Evolutionary conservation across 2,113 vertebrate genomes (phyloP), one percentile per base, ranked within the genome.

Genomic region (Pandion haliaetus): DNA sequence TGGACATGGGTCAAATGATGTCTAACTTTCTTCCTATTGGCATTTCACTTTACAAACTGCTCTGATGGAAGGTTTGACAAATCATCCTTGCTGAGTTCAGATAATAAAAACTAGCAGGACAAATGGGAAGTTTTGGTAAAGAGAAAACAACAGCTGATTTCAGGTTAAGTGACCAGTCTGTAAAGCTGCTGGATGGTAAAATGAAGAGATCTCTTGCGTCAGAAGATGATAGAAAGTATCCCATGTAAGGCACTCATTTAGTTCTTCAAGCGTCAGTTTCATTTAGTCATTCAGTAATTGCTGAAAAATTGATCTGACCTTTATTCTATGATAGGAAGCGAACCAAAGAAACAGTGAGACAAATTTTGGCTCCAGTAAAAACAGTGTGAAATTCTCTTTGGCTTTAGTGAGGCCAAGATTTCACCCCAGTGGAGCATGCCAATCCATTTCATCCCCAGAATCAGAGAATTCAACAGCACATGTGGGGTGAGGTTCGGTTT

Each of bases 31-130:
- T 87, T 97, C 95, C 96, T 98, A 98, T 98, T 94, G 98, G 98
- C 98, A 98, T 96, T 98, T 98, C 97, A 95, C 98, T 98, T 98
- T 98, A 98, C 96, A 98, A 97, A 98, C 95, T 98, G 98, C 90
- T 86, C 94, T 81, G 44, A 76, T 54, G 50, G 80, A 80, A 97
- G 88, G 79, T 88, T 67, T 96, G 97, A 98, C 90, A 90, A 93
- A 97, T 97, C 71, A 58, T 69, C 85, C 86, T 92, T 91, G 78
- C 88, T 69, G 77, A 93, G 55, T 88, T 88, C 89, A 62, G 74
- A 61, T 81, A 91, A 73, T 44, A 77, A 96, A 95, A 96, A 73
- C 78, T 82, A 95, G 78, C 71, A 95, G 91, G 86, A 97, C 66
- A 94, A 95, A 96, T 62, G 88, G 66, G 54, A 77, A 90, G 32